Evolutionary conservation across 2,888 invertebrate species (phyloP).

Genomic region (Sinopyrophorus schimmeli): DNA sequence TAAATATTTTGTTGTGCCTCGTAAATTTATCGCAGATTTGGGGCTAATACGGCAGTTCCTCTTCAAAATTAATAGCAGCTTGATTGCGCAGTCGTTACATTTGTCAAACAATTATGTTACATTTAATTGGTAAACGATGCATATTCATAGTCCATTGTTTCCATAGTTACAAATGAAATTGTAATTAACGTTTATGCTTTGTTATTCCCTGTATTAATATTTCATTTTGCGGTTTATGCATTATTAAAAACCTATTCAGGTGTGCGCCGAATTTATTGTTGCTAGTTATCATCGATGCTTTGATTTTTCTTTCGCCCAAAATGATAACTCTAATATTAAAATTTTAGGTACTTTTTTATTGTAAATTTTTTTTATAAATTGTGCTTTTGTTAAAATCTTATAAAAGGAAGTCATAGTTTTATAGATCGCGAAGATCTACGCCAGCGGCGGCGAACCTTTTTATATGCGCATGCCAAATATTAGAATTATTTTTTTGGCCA

Average conservation of each 20-base stretch:
- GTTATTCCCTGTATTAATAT: slow-evolving; percentile 23
- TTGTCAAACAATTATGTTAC: slow-evolving; percentile 41
- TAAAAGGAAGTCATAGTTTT: too few relatives aligned
- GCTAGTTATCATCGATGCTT: background rate
- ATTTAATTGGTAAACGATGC: slow-evolving; percentile 41
- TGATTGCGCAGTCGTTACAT: slow-evolving; percentile 40
- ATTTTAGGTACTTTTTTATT: too few relatives aligned
- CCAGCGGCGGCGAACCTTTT: too few relatives aligned
- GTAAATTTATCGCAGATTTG: too few relatives aligned
- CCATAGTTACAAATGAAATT: slow-evolving; percentile 26
- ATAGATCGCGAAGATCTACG: too few relatives aligned
- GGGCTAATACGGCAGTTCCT: slow-evolving; percentile 13
- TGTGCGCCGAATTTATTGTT: slow-evolving; percentile 17
- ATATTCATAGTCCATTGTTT: slow-evolving; percentile 36
- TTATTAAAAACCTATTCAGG: slow-evolving; percentile 24
- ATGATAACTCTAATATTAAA: too few relatives aligned
- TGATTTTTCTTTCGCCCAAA: background rate
- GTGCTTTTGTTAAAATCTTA: too few relatives aligned
- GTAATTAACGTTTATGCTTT: slow-evolving; percentile 28
- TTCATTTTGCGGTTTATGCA: slow-evolving; percentile 22
- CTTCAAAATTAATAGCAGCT: slow-evolving; percentile 25
- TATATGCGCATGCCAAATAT: too few relatives aligned
- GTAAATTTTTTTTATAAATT: too few relatives aligned
- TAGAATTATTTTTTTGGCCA: too few relatives aligned
- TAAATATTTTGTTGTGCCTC: too few relatives aligned